These are phyloP conservation scores for Halcyon chelicuti DNA, from an alignment of 2,797 vertebrate genomes.

Conservation along the genomic window DNA sequence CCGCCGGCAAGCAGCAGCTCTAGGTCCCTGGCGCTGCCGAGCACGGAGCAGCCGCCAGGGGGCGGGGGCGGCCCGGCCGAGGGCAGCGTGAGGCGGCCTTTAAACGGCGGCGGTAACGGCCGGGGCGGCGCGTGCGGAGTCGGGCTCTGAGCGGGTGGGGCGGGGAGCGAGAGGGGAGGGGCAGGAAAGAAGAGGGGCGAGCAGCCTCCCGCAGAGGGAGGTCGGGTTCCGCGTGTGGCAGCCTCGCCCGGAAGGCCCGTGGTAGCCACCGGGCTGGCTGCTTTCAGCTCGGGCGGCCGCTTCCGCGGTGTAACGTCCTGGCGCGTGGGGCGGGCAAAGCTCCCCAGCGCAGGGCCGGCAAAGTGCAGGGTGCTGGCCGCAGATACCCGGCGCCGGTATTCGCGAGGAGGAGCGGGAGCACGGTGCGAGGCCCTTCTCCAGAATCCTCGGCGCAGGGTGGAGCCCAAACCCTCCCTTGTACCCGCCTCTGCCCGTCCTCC, in stretches of 20 bases:
- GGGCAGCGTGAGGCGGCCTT: too few relatives aligned
- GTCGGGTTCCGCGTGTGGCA: not conserved
- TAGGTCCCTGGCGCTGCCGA: too few relatives aligned
- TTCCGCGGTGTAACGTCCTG: too few relatives aligned
- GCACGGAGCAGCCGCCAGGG: not conserved
- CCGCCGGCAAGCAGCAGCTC: too few relatives aligned
- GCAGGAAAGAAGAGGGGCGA: not conserved
- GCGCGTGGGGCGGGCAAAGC: not conserved
- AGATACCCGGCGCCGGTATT: rapidly evolving
- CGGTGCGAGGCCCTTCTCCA: rapidly evolving
- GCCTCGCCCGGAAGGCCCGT: not conserved
- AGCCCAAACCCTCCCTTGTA: rapidly evolving
- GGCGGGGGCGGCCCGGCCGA: not conserved
- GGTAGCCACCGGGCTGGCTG: not conserved
- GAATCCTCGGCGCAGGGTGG: rapidly evolving
- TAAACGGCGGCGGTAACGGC: not conserved
- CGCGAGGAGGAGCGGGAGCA: rapidly evolving
- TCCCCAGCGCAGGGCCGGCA: rapidly evolving
- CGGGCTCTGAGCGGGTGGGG: too few relatives aligned
- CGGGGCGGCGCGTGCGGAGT: not conserved
- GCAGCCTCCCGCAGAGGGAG: too few relatives aligned
- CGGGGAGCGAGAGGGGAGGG: too few relatives aligned
- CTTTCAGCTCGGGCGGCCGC: rapidly evolving
- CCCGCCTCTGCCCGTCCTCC: rapidly evolving
- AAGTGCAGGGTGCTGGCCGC: rapidly evolving